Percentiles rank a stretch among this genome's conserved stretches.
Conservation (phyloP, 2,888 invertebrate species). For the Yponomeuta plumbellus region DNA sequence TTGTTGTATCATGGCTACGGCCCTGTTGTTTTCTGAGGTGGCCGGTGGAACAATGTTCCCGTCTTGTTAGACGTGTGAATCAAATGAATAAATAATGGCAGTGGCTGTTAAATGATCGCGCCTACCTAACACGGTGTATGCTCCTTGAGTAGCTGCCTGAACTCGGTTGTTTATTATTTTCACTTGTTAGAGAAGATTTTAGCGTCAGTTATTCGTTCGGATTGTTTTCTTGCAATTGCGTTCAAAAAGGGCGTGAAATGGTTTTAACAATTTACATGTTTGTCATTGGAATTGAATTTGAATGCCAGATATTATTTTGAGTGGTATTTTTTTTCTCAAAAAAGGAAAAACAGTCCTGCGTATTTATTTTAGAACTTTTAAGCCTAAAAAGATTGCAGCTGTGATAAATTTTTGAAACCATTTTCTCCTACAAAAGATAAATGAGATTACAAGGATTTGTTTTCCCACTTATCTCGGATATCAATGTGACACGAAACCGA, state of each 20-base stretch:
- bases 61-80: neutral
- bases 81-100: slow-evolving; percentile 12
- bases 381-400: neutral
- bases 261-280: slow-evolving; percentile 44
- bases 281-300: neutral
- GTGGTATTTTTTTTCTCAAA: too few relatives aligned
- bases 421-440: neutral
- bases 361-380: too few relatives aligned
- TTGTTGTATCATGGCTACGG: neutral
- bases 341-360: too few relatives aligned
- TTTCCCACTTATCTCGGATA: slow-evolving; percentile 5
- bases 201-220: slow-evolving; percentile 18
- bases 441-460: neutral
- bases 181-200: slow-evolving; percentile 5
- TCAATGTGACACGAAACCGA: neutral
- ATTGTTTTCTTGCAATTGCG: slow-evolving; percentile 22
- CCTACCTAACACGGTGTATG: neutral
- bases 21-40: neutral
- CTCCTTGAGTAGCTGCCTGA: neutral
- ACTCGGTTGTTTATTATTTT: slow-evolving; percentile 5
- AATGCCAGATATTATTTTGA: too few relatives aligned
- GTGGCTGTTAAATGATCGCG: neutral
- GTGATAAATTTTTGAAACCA: slow-evolving; percentile 3
- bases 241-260: slow-evolving; percentile 35
- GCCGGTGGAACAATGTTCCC: neutral